Percentiles rank a stretch among this genome's conserved stretches.
These are phyloP conservation scores for Polydrusus tereticollis DNA, from an alignment of 2,888 invertebrate species.

Conservation along the genomic window DNA sequence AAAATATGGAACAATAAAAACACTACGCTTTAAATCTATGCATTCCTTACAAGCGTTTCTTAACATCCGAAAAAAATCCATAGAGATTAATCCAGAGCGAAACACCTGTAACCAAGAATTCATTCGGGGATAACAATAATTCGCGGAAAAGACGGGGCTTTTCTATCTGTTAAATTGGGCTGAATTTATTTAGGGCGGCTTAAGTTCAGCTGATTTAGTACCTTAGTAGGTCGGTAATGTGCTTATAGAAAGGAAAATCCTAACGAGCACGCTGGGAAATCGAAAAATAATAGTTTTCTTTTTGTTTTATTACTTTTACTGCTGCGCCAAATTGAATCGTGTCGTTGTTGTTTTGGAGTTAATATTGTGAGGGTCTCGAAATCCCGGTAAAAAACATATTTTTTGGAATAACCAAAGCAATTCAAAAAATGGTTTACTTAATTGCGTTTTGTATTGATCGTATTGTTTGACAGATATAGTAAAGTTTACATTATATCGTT, in stretches of 20 bases:
- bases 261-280: constrained; percentile 53
- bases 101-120: constrained; percentile 18
- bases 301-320: constrained; percentile 24
- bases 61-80: not conserved
- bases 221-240: constrained; percentile 32
- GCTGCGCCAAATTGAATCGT: constrained; percentile 21
- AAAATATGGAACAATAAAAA: too few relatives aligned
- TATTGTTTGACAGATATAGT: too few relatives aligned
- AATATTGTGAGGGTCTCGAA: not conserved
- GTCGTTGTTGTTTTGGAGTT: constrained; percentile 17
- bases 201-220: constrained; percentile 50
- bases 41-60: not conserved
- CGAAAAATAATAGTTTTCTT: constrained; percentile 48
- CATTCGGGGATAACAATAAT: constrained; percentile 23
- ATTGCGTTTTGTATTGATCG: too few relatives aligned
- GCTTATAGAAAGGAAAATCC: constrained; percentile 45
- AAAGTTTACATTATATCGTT: too few relatives aligned
- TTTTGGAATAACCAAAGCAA: too few relatives aligned
- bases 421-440: too few relatives aligned
- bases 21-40: not conserved
- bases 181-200: constrained; percentile 36
- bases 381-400: too few relatives aligned
- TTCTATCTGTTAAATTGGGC: constrained; percentile 26
- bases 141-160: constrained; percentile 6
- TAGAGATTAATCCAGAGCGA: not conserved